Conservation (phyloP, 1,140 invertebrate genomes). For the Brachionus paranguensis region DNA sequence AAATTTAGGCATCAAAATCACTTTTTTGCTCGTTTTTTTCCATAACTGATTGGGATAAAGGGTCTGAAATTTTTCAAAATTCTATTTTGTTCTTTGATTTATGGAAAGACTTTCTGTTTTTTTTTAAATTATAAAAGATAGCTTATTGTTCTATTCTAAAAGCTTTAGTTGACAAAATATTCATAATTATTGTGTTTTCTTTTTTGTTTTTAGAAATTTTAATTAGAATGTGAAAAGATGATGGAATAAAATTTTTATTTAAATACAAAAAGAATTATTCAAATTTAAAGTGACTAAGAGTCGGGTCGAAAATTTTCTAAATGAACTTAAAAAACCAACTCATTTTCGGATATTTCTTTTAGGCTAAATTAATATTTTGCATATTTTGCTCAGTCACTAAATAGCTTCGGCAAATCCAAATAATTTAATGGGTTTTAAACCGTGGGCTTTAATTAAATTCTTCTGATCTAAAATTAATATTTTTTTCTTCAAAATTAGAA, state of each 20-base stretch:
- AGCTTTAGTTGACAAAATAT: background rate
- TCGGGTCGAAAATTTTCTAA: background rate
- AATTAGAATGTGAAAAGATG: background rate
- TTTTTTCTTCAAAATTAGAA: background rate
- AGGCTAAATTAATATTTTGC: background rate
- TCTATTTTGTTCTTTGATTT: background rate
- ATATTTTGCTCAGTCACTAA: background rate
- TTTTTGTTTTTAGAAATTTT: background rate
- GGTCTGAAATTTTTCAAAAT: background rate
- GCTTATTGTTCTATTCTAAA: background rate
- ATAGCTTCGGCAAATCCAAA: background rate
- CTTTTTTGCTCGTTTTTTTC: background rate
- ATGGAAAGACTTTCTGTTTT: too few species aligned
- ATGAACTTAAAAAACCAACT: background rate
- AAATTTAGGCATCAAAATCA: background rate
- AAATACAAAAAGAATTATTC: background rate
- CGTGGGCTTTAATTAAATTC: background rate
- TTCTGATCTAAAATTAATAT: background rate
- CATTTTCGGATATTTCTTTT: background rate
- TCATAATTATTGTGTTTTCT: background rate
- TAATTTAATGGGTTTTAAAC: background rate
- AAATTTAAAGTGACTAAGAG: background rate
- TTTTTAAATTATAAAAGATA: background rate
- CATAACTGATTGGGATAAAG: background rate
- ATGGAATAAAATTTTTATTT: background rate